These are phyloP conservation scores for Julus scanicus DNA, from an alignment of 2,888 invertebrate genomes.

Conservation along the genomic window DNA sequence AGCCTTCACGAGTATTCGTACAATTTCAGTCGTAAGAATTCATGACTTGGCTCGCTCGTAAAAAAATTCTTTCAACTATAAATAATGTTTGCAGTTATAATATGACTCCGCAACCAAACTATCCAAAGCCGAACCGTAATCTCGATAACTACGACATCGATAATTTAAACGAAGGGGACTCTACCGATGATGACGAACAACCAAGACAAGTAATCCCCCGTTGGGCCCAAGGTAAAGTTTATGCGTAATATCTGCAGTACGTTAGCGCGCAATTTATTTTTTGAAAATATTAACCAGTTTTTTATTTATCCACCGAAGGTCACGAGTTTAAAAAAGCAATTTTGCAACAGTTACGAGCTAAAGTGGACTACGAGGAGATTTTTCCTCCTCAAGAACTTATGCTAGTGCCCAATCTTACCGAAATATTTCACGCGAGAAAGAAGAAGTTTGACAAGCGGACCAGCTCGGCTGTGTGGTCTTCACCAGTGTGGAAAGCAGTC, in stretches of 20 bases:
- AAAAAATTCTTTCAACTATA: too few species aligned
- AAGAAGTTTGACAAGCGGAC: conserved; percentile 13
- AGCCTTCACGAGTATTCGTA: too few species aligned
- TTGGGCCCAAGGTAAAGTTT: conserved; percentile 40
- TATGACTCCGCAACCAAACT: background rate
- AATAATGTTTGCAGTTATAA: conserved; percentile 12
- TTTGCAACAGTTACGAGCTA: background rate
- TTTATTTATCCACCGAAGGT: background rate
- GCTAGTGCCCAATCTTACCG: background rate
- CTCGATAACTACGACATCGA: conserved; percentile 41
- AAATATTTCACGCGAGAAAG: conserved; percentile 15
- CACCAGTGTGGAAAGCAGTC: background rate
- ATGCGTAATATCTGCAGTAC: background rate
- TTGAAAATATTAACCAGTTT: background rate
- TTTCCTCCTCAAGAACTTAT: conserved; percentile 6
- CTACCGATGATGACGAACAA: conserved; percentile 48
- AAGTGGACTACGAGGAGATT: background rate
- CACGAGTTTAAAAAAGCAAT: conserved; percentile 20
- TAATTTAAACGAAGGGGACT: conserved; percentile 23
- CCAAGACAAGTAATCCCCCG: conserved; percentile 6
- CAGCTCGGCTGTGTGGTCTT: conserved; percentile 29
- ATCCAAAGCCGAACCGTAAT: background rate
- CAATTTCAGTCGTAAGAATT: too few species aligned
- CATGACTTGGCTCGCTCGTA: too few species aligned
- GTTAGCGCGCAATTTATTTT: background rate